phyloP scores from a whole-genome alignment of 2,797 vertebrate genomes.

The Pipistrellus nathusii region DNA sequence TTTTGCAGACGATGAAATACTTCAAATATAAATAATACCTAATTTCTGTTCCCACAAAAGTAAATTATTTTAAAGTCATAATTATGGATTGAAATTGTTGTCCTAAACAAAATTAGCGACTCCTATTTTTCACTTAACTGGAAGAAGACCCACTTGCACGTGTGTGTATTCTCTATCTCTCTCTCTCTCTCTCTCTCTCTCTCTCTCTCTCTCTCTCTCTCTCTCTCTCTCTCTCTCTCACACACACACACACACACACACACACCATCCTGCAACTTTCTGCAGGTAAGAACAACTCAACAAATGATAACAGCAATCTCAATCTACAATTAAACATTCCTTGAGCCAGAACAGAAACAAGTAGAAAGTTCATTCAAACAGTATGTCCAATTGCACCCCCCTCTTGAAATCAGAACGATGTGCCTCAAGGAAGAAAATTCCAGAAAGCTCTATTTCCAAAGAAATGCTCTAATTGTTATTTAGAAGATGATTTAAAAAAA shows the following conservation, averaged over 20 bases:
- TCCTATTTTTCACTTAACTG: neutral
- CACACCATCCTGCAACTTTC: neutral
- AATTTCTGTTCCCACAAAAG: conserved; percentile 3
- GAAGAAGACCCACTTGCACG: neutral
- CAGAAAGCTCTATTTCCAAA: neutral
- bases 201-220: no score
- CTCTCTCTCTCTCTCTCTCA: no score
- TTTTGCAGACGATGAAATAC: neutral
- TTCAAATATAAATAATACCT: conserved; percentile 35
- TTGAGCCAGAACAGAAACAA: conserved; percentile 30
- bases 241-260: neutral
- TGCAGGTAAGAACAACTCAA: neutral
- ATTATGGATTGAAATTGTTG: neutral
- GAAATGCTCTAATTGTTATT: neutral
- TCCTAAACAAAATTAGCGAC: neutral
- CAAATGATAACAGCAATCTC: neutral
- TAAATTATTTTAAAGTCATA: conserved; percentile 42
- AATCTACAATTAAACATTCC: neutral
- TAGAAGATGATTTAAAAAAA: neutral
- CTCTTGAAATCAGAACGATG: neutral
- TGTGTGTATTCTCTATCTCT: no score
- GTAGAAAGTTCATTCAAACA: neutral
- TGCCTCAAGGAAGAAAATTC: conserved; percentile 8
- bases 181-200: no score
- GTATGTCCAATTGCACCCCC: neutral